Evolutionary conservation across 1,140 invertebrate genomes (phyloP), one percentile per base, ranked within the genome.

Genomic region (Cataglyphis hispanica): DNA sequence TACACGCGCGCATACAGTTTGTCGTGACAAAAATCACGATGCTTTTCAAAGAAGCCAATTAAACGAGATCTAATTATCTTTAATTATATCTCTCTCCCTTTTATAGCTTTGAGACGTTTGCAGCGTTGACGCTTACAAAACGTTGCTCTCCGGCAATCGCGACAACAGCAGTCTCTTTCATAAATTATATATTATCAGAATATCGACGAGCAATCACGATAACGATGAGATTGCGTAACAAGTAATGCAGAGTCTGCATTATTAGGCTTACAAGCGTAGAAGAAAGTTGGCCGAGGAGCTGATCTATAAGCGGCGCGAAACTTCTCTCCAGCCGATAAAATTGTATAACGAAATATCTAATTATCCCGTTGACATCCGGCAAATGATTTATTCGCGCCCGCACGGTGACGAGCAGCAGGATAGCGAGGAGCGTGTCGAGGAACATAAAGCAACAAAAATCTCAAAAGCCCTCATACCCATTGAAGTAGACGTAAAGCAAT

Each of bases 401-500:
- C 53, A 34, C 19, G 37, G n/a, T 72, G 78, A 81, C 66, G 66
- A 72, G 53, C 31, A 0, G 31, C 11, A 67, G 19, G 77, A 69
- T 43, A 31, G 11, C 78, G 27, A 31, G 43, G 72, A 75, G 61
- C 70, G 72, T 60, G 72, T 53, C 22, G 53, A 16, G 4, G 22
- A 31, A 19, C 61, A 50, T 67, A 70, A 77, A 76, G 85, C 84
- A 85, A 90, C 77, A 90, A 91, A 91, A 90, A 92, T 90, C 81
- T 90, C 84, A 64, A 87, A 91, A 85, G 81, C 67, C 69, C 64
- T 75, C 67, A 67, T 83, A 63, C 70, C 77, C 85, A 90, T 80
- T 63, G 77, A 83, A 60, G 85, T 84, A 90, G 75, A 89, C 86
- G 78, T 90, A 89, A 92, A 92, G 90, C 90, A 93, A 93, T 93